Evolutionary conservation across 2,888 invertebrate genomes (phyloP).

Genomic region (Dynastes hyllus): DNA sequence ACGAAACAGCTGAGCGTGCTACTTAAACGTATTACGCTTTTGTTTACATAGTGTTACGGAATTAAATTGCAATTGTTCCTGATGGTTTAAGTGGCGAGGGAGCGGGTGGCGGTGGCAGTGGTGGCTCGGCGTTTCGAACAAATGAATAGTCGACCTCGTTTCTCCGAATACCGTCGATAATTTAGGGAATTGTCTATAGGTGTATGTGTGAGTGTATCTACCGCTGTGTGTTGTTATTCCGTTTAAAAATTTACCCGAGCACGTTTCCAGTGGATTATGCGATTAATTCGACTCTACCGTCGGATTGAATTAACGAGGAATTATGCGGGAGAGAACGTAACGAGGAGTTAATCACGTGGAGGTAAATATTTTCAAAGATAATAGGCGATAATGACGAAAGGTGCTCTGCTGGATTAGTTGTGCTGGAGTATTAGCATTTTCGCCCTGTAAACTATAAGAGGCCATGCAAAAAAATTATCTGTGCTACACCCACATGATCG

Average conservation of each 20-base stretch:
- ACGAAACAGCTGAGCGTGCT: slow-evolving; percentile 19
- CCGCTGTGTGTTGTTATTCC: not conserved
- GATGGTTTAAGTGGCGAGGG: slow-evolving; percentile 29
- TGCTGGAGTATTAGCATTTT: no score
- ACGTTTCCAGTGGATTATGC: not conserved
- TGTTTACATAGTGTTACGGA: slow-evolving; percentile 44
- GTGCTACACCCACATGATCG: no score
- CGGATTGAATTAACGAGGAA: slow-evolving; percentile 15
- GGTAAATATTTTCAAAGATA: slow-evolving; percentile 19
- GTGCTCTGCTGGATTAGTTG: no score
- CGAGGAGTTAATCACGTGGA: not conserved
- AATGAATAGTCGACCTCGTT: slow-evolving; percentile 31
- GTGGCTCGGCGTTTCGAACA: not conserved
- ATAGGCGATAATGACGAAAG: not conserved
- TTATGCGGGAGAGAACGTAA: not conserved
- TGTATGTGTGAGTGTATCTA: not conserved
- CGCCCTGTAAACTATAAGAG: no score
- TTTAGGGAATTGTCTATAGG: slow-evolving; percentile 15
- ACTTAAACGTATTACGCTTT: slow-evolving; percentile 42
- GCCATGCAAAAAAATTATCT: no score
- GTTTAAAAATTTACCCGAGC: slow-evolving; percentile 20
- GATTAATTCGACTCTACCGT: slow-evolving; percentile 23
- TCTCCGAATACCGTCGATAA: slow-evolving; percentile 28
- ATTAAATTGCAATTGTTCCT: slow-evolving; percentile 44
- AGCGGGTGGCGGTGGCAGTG: not conserved